Evolutionary conservation across 2,113 vertebrate genomes (phyloP).

Genomic region (Coracopsis vasa): DNA sequence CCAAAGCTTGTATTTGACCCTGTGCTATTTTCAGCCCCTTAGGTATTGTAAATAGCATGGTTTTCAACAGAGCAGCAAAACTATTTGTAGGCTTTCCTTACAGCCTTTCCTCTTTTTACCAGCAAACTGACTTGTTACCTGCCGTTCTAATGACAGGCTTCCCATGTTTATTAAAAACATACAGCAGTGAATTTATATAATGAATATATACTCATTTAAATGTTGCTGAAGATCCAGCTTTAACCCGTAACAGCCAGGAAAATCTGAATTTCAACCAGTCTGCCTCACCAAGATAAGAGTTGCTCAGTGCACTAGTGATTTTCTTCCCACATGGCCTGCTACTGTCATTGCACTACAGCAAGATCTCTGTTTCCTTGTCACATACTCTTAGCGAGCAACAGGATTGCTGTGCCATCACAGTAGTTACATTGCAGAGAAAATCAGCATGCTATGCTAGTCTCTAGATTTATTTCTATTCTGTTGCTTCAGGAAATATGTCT

Average conservation of each 20-base stretch:
- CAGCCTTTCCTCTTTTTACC: neutral
- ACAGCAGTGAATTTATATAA: neutral
- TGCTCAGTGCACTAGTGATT: neutral
- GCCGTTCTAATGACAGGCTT: neutral
- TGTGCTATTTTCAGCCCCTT: rapidly evolving
- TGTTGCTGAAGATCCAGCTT: neutral
- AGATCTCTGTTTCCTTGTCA: neutral
- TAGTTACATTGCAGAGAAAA: neutral
- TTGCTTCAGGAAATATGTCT: neutral
- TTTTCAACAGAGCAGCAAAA: neutral
- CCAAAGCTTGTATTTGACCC: neutral
- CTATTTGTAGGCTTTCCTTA: neutral
- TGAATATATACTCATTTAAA: neutral
- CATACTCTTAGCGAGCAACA: neutral
- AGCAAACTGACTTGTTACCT: neutral
- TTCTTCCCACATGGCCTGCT: neutral
- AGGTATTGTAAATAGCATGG: neutral
- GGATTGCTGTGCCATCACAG: neutral
- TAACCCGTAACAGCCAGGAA: neutral
- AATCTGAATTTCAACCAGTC: neutral
- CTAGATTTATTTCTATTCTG: neutral
- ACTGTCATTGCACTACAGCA: neutral
- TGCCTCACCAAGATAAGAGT: neutral
- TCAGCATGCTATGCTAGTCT: neutral
- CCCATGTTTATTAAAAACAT: neutral